Percentiles rank a stretch among this genome's conserved stretches.
Evolutionary conservation across 2,888 invertebrate species (phyloP).

Genomic region (Antitype chi): DNA sequence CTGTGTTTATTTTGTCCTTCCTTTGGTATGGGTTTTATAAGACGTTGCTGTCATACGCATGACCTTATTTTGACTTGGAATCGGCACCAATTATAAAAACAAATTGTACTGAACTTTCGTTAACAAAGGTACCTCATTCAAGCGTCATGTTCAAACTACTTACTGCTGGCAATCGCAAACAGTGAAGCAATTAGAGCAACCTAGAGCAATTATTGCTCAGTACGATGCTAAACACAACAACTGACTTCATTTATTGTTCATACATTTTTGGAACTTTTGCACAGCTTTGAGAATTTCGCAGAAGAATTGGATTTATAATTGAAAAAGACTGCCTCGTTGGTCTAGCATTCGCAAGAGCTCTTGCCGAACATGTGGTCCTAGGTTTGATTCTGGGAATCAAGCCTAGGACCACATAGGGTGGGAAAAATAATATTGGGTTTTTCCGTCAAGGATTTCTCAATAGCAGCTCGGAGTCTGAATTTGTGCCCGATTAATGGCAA

Average conservation of each 20-base stretch:
- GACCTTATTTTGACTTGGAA: background rate
- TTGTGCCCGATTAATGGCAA: background rate
- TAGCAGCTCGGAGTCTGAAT: background rate
- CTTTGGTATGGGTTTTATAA: background rate
- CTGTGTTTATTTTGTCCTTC: constrained; percentile 35
- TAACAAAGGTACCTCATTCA: background rate
- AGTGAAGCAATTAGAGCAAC: background rate
- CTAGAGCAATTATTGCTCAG: background rate
- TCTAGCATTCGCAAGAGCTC: no score
- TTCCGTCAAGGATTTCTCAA: no score
- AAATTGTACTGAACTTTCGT: background rate
- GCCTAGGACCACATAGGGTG: no score
- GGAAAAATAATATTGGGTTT: background rate
- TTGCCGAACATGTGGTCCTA: background rate
- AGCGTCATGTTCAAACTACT: background rate
- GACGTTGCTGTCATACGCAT: constrained; percentile 3
- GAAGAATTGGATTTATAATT: background rate
- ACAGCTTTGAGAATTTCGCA: no score
- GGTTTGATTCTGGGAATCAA: background rate
- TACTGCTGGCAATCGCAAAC: background rate
- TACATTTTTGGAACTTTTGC: background rate
- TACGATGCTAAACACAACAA: background rate
- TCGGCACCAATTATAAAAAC: background rate
- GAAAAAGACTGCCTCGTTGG: background rate
- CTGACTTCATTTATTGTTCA: background rate